Percentiles rank a stretch among this genome's conserved stretches.
Conservation (phyloP, 2,888 invertebrate genomes). For the Rotaria sp. region DNA sequence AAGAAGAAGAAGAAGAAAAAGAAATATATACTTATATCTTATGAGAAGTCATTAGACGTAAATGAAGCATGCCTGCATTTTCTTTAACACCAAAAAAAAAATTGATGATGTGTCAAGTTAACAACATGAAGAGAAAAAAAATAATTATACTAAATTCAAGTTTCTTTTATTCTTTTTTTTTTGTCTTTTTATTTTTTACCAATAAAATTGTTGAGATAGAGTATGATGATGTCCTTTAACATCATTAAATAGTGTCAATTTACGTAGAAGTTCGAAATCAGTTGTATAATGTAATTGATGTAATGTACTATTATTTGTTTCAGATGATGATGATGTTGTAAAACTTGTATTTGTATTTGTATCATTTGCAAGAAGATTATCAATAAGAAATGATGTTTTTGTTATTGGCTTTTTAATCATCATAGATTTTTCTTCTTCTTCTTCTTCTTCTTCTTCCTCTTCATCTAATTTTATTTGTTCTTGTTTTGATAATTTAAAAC, state of each 20-base stretch:
- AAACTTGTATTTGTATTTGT: neutral
- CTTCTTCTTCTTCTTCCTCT: neutral
- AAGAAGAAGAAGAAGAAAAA: neutral
- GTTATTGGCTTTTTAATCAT: neutral
- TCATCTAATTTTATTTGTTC: neutral
- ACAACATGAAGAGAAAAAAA: neutral
- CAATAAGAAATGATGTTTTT: slow-evolving; percentile 23
- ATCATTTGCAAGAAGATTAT: slow-evolving; percentile 19
- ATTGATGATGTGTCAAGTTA: slow-evolving; percentile 27
- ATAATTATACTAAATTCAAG: slow-evolving; percentile 7
- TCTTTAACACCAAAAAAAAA: slow-evolving; percentile 16
- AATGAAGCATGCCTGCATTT: neutral
- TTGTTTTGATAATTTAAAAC: slow-evolving; percentile 63
- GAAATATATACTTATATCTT: neutral
- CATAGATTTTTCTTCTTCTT: neutral
- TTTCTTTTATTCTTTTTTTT: neutral
- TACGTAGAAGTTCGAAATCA: neutral
- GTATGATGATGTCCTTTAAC: neutral
- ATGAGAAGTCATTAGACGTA: slow-evolving; percentile 7
- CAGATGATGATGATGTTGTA: neutral
- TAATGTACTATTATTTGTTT: neutral
- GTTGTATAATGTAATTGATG: neutral
- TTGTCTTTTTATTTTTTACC: neutral
- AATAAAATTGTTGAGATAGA: neutral
- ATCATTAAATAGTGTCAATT: neutral